Base-by-base conservation (phyloP, 1,140 invertebrate species). In the Bombus waltoni region DNA sequence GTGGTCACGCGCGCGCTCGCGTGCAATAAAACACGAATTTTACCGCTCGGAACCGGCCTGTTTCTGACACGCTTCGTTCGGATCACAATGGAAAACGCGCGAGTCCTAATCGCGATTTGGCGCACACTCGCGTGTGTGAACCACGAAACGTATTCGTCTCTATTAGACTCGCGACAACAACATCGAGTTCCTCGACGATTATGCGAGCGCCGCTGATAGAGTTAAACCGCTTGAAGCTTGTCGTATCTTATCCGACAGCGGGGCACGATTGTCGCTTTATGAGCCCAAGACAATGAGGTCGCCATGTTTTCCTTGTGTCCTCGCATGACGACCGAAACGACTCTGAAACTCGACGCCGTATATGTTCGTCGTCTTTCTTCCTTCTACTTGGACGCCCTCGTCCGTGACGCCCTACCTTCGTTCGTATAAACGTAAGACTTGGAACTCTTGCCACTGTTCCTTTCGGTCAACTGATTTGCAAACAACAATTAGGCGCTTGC, bases 371-470 rank as follows among this genome's bases (percentile, higher is more conserved):
- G 88, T 89, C 93, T 93, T 93, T 88, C 89, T 93, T 92, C 90
- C 90, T 92, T 92, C 89, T 88, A 88, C 83, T 83, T 70, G 85
- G 71, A 90, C 74, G 86, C 90, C 91, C 92, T 93, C 93, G 93
- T 93, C 94, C 94, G 92, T 94, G 93, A 95, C 94, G 93, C 94
- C 94, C 94, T 95, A 94, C 94, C 94, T 94, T 94, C 89, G 89
- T 90, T 93, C 92, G 90, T 90, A 93, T 91, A 94, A 88, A 92
- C 89, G 86, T 88, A 91, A 93, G 89, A 87, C 89, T 76, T 25
- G 81, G 83, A 91, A 93, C 88, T 91, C 87, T 57, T 53, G 57
- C 74, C 78, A 47, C 88, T 68, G 75, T 82, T 84, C 70, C 73
- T 57, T 73, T 62, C 65, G 81, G 57, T 53, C 59, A 70, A 80